Conservation (phyloP, 1,140 invertebrate genomes). For the Drosophila murphyi region DNA sequence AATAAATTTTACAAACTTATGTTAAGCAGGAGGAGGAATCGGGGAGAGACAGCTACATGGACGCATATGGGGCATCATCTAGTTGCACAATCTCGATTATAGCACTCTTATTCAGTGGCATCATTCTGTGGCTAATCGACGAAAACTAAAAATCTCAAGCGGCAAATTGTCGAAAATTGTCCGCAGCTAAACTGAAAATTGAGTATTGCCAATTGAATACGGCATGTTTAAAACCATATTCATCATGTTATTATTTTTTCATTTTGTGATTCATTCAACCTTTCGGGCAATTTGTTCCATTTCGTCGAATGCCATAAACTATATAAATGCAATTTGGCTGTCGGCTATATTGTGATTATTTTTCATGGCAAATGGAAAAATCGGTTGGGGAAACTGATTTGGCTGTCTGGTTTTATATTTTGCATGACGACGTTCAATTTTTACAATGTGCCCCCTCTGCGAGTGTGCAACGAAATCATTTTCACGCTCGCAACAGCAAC, state of each 20-base stretch:
- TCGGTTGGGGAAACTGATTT: constrained; percentile 29
- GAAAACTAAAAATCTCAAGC: too few relatives aligned
- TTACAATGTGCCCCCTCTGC: constrained; percentile 52
- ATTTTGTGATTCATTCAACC: not conserved
- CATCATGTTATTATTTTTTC: not conserved
- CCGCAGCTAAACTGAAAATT: not conserved
- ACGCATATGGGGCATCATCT: too few relatives aligned
- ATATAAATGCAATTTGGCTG: constrained; percentile 7
- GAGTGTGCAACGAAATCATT: constrained; percentile 73
- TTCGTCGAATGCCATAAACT: constrained; percentile 18
- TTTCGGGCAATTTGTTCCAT: constrained; percentile 13
- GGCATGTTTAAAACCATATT: too few relatives aligned
- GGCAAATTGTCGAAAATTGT: too few relatives aligned
- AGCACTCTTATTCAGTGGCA: too few relatives aligned
- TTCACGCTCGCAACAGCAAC: constrained; percentile 45
- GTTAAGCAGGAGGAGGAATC: too few relatives aligned
- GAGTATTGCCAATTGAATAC: constrained; percentile 19
- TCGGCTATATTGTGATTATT: constrained; percentile 14
- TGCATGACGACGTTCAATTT: constrained; percentile 66
- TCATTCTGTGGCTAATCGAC: too few relatives aligned
- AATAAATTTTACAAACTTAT: too few relatives aligned
- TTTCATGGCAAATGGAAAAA: constrained; percentile 10
- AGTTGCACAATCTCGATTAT: too few relatives aligned
- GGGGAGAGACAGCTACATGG: too few relatives aligned
- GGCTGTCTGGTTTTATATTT: constrained; percentile 30